These are phyloP conservation scores for Lepidocyrtinus sp. DNA, from an alignment of 2,888 invertebrate genomes.

Conservation along the genomic window DNA sequence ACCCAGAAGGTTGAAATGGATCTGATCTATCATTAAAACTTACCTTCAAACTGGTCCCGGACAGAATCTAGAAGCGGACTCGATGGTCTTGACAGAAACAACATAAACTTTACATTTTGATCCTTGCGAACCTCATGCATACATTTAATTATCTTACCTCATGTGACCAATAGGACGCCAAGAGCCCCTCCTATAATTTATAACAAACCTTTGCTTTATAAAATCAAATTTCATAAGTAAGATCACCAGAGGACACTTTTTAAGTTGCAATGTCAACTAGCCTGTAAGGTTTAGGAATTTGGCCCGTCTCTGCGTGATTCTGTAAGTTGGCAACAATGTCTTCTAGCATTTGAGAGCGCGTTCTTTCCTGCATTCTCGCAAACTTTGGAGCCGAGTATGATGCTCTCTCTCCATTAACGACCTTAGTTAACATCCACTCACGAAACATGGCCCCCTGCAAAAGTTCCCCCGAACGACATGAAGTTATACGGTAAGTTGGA, in stretches of 20 bases:
- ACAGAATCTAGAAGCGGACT: conserved; percentile 93
- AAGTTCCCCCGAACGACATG: too few relatives aligned
- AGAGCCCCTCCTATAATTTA: conserved; percentile 78
- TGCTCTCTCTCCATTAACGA: conserved; percentile 93
- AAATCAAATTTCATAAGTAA: too few relatives aligned
- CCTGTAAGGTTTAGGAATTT: conserved; percentile 95
- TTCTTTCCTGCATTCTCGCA: conserved; percentile 94
- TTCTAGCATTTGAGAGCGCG: conserved; percentile 93
- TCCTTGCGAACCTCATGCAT: too few relatives aligned
- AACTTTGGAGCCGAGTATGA: conserved; percentile 96
- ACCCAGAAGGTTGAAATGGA: conserved; percentile 6
- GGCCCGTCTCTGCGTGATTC: conserved; percentile 95
- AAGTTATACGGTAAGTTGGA: too few relatives aligned
- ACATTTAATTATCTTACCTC: conserved; percentile 19
- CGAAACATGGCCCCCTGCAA: conserved; percentile 88
- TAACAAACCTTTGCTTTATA: not conserved
- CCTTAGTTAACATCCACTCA: conserved; percentile 94
- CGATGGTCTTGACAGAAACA: too few relatives aligned
- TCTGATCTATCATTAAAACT: conserved; percentile 29
- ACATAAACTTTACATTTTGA: conserved; percentile 80
- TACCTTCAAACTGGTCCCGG: conserved; percentile 87
- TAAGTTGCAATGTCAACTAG: conserved; percentile 70
- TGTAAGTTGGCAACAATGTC: conserved; percentile 94
- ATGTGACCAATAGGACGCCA: conserved; percentile 89
- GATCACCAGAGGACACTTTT: not conserved